Conservation (phyloP, 1,140 invertebrate genomes). For the Vanessa atalanta region DNA sequence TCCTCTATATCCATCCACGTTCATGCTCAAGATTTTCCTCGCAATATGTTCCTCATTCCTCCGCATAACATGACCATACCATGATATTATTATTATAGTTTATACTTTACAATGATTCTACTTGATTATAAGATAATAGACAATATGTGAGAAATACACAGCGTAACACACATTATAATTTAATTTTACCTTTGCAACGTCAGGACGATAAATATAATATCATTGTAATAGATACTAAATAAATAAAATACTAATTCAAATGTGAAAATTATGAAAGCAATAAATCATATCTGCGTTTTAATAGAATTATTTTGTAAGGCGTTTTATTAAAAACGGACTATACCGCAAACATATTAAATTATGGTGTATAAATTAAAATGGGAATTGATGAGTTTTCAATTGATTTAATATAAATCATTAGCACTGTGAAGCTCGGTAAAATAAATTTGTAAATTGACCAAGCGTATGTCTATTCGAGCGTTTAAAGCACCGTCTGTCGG, state of each 20-base stretch:
- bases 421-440: not conserved
- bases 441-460: conserved; percentile 7
- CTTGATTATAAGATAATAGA: no score
- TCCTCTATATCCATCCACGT: no score
- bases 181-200: no score
- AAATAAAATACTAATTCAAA: not conserved
- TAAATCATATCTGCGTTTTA: conserved; percentile 4
- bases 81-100: no score
- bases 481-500: not conserved
- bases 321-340: not conserved
- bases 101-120: no score
- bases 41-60: no score
- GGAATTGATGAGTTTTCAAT: not conserved
- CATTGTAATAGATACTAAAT: not conserved
- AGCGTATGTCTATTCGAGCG: not conserved
- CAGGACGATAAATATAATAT: not conserved
- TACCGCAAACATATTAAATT: conserved; percentile 1
- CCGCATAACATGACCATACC: no score
- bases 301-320: conserved; percentile 1
- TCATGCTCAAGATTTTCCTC: no score
- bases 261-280: not conserved
- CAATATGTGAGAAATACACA: no score
- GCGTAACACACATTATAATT: no score
- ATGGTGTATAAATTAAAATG: not conserved
- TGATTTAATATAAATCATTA: conserved; percentile 12